These are phyloP conservation scores for Ectemnius cavifrons DNA, from an alignment of 2,888 invertebrate species.

Conservation along the genomic window DNA sequence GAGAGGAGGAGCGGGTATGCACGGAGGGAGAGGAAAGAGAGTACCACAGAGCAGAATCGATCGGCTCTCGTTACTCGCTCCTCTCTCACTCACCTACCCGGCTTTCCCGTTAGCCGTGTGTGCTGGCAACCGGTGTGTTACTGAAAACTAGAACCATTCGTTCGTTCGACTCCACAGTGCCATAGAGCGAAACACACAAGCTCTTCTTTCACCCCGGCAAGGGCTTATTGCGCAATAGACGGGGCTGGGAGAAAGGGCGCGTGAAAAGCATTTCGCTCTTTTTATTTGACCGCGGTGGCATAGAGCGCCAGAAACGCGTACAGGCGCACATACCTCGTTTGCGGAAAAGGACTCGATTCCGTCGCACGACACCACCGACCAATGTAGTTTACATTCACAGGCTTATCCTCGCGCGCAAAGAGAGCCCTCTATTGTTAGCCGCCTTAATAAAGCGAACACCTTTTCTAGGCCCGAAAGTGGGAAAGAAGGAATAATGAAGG, in stretches of 20 bases:
- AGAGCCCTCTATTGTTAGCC: slow-evolving; percentile 29
- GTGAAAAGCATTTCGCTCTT: slow-evolving; percentile 9
- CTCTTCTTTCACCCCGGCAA: slow-evolving; percentile 18
- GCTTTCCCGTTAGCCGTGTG: slow-evolving; percentile 18
- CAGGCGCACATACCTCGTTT: slow-evolving; percentile 17
- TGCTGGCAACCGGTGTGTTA: slow-evolving; percentile 36
- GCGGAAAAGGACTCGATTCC: slow-evolving; percentile 32
- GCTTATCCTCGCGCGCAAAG: slow-evolving; percentile 10
- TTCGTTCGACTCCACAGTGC: not conserved
- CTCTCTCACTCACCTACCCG: not conserved
- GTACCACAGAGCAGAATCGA: slow-evolving; percentile 30
- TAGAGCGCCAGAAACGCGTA: slow-evolving; percentile 13
- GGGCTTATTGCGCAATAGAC: slow-evolving; percentile 19
- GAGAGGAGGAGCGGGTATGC: not conserved
- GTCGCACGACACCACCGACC: slow-evolving; percentile 19
- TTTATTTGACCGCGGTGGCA: not conserved
- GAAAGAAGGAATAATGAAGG: slow-evolving; percentile 32
- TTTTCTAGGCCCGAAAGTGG: slow-evolving; percentile 20
- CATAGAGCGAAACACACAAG: slow-evolving; percentile 3
- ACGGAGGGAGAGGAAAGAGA: slow-evolving; percentile 1
- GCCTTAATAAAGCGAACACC: slow-evolving; percentile 40
- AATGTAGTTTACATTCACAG: slow-evolving; percentile 26
- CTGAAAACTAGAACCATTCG: slow-evolving; percentile 40
- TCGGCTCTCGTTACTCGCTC: slow-evolving; percentile 32
- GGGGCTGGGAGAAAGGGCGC: not conserved